Percentiles rank a stretch among this genome's conserved stretches.
Conservation (phyloP, 1,140 invertebrate genomes). For the Diploscapter pachys region DNA sequence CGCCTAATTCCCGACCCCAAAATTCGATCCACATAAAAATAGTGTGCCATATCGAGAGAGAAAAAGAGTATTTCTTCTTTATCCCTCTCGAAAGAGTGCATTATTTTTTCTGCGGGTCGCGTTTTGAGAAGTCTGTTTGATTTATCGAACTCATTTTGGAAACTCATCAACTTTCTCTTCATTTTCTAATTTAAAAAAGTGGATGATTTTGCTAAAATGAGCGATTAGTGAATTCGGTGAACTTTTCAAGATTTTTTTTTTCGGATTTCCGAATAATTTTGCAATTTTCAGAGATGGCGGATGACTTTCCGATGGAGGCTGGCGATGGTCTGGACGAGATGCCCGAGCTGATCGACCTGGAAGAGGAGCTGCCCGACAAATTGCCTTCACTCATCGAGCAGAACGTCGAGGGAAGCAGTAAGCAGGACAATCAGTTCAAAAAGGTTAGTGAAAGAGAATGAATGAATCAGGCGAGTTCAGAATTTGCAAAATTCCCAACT, state of each 20-base stretch:
- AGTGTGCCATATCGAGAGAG: too few relatives aligned
- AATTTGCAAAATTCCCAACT: too few relatives aligned
- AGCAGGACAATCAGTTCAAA: slow-evolving; percentile 23
- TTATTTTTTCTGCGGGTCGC: too few relatives aligned
- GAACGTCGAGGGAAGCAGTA: slow-evolving; percentile 15
- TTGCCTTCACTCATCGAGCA: slow-evolving; percentile 40
- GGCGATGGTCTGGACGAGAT: slow-evolving; percentile 22
- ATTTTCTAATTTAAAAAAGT: not conserved
- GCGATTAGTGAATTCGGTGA: too few relatives aligned
- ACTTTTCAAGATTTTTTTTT: not conserved
- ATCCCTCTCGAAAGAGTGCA: too few relatives aligned
- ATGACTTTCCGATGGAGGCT: slow-evolving; percentile 43
- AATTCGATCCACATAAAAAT: too few relatives aligned
- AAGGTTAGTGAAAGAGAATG: slow-evolving; percentile 1
- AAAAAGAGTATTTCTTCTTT: too few relatives aligned
- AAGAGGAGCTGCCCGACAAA: slow-evolving; percentile 31
- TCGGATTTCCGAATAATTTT: slow-evolving; percentile 17
- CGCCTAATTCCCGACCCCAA: too few relatives aligned
- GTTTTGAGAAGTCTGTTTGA: too few relatives aligned
- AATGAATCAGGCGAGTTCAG: too few relatives aligned
- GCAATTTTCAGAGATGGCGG: slow-evolving; percentile 26
- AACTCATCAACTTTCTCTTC: not conserved
- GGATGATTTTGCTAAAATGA: not conserved
- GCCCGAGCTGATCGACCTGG: slow-evolving; percentile 50
- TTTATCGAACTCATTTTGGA: not conserved